phyloP scores from a whole-genome alignment of 2,797 vertebrate species.

The Sebastes oblongus region DNA sequence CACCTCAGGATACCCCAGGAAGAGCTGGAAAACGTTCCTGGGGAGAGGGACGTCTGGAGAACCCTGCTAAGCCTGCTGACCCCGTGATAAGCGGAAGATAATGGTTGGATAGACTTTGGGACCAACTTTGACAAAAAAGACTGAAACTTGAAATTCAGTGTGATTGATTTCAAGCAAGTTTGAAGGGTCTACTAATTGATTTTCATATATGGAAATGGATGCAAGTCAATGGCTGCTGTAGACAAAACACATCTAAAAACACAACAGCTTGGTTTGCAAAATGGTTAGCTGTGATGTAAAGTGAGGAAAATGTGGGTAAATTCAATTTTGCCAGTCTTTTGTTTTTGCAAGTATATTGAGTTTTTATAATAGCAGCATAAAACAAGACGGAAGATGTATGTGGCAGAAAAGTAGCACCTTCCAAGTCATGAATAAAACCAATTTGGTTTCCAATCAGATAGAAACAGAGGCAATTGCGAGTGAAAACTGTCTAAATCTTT shows the following conservation, averaged over 20 bases:
- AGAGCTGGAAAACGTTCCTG: background rate
- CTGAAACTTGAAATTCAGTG: background rate
- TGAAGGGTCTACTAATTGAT: background rate
- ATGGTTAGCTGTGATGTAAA: background rate
- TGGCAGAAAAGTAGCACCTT: background rate
- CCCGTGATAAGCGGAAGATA: too few relatives aligned
- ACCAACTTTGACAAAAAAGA: background rate
- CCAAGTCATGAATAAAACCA: conserved; percentile 43
- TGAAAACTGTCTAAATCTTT: background rate
- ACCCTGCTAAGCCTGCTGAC: too few relatives aligned
- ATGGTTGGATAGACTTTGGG: background rate
- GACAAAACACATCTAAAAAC: background rate
- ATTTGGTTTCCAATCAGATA: conserved; percentile 5
- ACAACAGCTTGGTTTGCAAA: background rate
- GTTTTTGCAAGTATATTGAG: background rate
- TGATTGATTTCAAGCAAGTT: background rate
- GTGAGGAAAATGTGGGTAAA: background rate
- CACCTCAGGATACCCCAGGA: background rate
- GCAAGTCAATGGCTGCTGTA: background rate
- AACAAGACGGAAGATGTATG: background rate
- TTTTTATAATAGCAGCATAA: background rate
- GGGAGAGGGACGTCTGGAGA: too few relatives aligned
- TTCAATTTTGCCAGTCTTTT: background rate
- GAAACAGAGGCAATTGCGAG: background rate
- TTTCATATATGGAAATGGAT: background rate